Conservation (phyloP, 2,113 vertebrate genomes). For the Theristicus caerulescens region DNA sequence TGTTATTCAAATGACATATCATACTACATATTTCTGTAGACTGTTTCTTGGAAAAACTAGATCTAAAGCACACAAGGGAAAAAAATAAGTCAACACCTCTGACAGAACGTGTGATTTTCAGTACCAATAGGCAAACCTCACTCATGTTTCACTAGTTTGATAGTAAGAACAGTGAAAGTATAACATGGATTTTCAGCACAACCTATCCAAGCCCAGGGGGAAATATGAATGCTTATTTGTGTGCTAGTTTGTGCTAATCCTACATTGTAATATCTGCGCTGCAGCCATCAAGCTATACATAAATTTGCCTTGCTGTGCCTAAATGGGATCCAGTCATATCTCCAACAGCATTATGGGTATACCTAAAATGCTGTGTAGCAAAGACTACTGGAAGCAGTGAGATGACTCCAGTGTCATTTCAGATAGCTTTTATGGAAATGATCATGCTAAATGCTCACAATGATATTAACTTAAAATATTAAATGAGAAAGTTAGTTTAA, state of each 20-base stretch:
- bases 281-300: neutral
- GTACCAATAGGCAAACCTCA: neutral
- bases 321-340: neutral
- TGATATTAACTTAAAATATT: neutral
- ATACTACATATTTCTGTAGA: neutral
- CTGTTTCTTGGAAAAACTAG: neutral
- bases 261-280: neutral
- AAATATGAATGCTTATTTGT: neutral
- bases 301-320: neutral
- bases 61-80: neutral
- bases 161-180: neutral
- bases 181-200: neutral
- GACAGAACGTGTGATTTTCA: neutral
- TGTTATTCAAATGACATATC: neutral
- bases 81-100: neutral
- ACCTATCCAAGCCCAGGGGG: neutral
- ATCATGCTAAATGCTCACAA: neutral
- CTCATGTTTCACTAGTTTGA: neutral
- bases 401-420: neutral
- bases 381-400: neutral
- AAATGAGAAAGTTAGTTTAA: neutral
- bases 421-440: neutral
- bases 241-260: neutral
- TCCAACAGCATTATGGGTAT: neutral
- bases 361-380: neutral